Evolutionary conservation across 2,113 vertebrate species (phyloP).

Genomic region (Pachycephala philippinensis): DNA sequence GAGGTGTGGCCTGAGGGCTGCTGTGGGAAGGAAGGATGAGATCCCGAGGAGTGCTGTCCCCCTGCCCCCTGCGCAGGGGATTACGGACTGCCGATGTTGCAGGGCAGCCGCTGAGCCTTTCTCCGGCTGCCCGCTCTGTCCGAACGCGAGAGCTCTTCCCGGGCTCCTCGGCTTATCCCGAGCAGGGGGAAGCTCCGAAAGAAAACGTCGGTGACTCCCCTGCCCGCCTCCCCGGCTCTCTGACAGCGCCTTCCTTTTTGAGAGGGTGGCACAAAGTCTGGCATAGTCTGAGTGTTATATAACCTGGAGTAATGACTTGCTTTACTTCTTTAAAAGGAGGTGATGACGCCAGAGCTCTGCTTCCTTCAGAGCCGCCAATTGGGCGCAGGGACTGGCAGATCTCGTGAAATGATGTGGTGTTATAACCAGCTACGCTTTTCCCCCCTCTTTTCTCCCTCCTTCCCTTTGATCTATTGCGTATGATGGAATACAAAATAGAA

Average conservation of each 20-base stretch:
- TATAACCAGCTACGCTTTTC: background rate
- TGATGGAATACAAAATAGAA: background rate
- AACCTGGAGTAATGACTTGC: conserved; percentile 48
- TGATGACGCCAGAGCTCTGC: conserved; percentile 37
- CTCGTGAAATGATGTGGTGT: background rate
- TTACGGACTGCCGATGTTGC: background rate
- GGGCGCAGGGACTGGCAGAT: background rate
- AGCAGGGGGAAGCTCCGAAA: background rate
- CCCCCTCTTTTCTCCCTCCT: background rate
- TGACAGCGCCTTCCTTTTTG: background rate
- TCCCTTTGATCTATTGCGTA: background rate
- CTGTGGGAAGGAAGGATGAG: conserved; percentile 16
- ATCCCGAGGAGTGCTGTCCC: background rate
- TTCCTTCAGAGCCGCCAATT: background rate
- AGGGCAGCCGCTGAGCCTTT: background rate
- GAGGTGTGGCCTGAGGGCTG: conserved; percentile 4
- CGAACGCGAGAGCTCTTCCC: accelerated
- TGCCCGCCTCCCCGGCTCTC: background rate
- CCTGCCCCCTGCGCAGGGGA: background rate
- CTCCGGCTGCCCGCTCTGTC: background rate
- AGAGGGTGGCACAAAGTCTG: conserved; percentile 43
- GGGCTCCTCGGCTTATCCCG: background rate
- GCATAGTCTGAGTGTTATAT: conserved; percentile 15
- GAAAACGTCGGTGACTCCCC: background rate
- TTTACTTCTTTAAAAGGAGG: conserved; percentile 55